Base-by-base conservation (phyloP, 1,140 invertebrate genomes). In the Pseudomyrmex cubaensis region DNA sequence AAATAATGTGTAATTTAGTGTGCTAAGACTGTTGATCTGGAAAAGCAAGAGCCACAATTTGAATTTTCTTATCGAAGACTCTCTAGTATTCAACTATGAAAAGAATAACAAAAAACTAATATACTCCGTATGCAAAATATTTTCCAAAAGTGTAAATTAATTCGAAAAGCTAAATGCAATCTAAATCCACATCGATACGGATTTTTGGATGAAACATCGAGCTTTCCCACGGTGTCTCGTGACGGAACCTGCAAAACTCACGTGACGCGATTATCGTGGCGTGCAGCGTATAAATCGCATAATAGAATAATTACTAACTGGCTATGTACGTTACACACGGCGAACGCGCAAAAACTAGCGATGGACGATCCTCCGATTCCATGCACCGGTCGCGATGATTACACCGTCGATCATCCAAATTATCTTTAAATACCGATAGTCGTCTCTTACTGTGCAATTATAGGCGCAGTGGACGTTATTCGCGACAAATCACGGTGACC, bases 401-500 rank as follows among this genome's bases (percentile, higher is more conserved):
- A 88, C 63, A 70, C 54, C 35, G 76, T 88, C 88, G 83, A 89
- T 90, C 87, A 87, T 85, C 69, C 75, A 90, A 93, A 93, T 93
- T 92, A 90, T 86, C 75, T 70, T 84, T 90, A 90, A 92, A 86
- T 80, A 89, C 84, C 89, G 90, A 94, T 92, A 91, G 87, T 80
- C 57, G 63, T 69, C 20, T 63, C 22, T 35, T 35, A 35, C 35
- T 35, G 70, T 83, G 85, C 90, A 93, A 93, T 93, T 91, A 20
- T 20, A 93, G 84, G 86, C 67, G 85, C 17, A 17, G 17, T 48
- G 62, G 63, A 66, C 72, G 64, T 35, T 76, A 56, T 83, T 88
- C 86, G 90, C 92, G 93, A 93, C 92, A 93, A 92, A 93, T 93
- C 91, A 89, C 85, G 67, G 77, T 7, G 35, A 35, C 63, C 57